phyloP scores from a whole-genome alignment of 2,113 vertebrate genomes.

The Hyla sarda region DNA sequence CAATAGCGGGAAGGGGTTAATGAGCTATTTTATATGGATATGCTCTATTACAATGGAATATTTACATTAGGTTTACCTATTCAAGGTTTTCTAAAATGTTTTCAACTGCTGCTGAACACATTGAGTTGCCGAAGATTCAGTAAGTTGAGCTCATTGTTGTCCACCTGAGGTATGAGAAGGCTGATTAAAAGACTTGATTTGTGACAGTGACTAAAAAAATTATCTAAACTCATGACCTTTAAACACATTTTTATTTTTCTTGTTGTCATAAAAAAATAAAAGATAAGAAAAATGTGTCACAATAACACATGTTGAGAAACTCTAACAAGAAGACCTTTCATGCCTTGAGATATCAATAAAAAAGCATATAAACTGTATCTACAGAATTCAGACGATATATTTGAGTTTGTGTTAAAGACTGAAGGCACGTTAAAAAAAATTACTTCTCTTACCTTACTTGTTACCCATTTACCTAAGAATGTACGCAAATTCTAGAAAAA shows the following conservation, averaged over 20 bases:
- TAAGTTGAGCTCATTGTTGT: not conserved
- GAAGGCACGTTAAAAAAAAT: too few species aligned
- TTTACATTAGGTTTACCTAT: not conserved
- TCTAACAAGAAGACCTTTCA: not conserved
- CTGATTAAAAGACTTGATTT: slow-evolving; percentile 2
- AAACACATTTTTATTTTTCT: not conserved
- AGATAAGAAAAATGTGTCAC: not conserved
- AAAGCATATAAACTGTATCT: too few species aligned
- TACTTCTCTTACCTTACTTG: too few species aligned
- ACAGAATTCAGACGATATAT: too few species aligned
- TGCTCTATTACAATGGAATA: not conserved
- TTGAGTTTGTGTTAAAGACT: too few species aligned
- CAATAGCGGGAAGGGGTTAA: too few species aligned
- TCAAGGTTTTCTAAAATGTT: not conserved
- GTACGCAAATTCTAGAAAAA: too few species aligned
- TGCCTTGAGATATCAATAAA: too few species aligned
- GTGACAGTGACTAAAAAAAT: not conserved
- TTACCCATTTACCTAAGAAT: too few species aligned
- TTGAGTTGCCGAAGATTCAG: not conserved
- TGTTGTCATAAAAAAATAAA: not conserved
- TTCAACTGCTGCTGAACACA: not conserved
- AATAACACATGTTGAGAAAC: not conserved
- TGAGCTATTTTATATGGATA: not conserved
- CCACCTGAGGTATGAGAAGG: not conserved
- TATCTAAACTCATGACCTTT: not conserved